Percentiles rank a stretch among this genome's conserved stretches.
These are phyloP conservation scores for Latrodectus hesperus DNA, from an alignment of 2,888 invertebrate genomes.

Conservation along the genomic window DNA sequence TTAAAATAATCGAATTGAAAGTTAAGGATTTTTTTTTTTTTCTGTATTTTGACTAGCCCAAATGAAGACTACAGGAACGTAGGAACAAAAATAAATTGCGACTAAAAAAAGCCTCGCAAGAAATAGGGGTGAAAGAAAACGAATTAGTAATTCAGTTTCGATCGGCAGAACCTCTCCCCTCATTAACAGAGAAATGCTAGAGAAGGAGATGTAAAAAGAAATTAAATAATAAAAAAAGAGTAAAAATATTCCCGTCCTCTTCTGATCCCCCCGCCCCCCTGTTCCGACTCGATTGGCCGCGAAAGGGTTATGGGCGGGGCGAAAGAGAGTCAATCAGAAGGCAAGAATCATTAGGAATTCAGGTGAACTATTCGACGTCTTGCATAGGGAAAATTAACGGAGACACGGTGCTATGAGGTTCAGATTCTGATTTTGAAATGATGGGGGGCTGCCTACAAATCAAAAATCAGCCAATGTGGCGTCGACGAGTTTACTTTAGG, in stretches of 20 bases:
- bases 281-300: slow-evolving; percentile 62
- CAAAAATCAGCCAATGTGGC: not conserved
- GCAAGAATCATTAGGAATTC: slow-evolving; percentile 69
- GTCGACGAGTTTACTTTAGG: not conserved
- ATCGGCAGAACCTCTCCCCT: slow-evolving; percentile 51
- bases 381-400: slow-evolving; percentile 64
- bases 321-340: slow-evolving; percentile 67
- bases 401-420: slow-evolving; percentile 63
- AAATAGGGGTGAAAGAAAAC: slow-evolving; percentile 17
- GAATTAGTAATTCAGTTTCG: slow-evolving; percentile 67
- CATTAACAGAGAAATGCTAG: slow-evolving; percentile 45
- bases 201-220: slow-evolving; percentile 35
- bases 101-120: not conserved
- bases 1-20: slow-evolving; percentile 63
- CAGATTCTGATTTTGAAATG: slow-evolving; percentile 60
- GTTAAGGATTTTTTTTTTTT: slow-evolving; percentile 3
- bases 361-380: slow-evolving; percentile 66
- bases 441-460: slow-evolving; percentile 35
- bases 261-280: slow-evolving; percentile 48
- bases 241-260: slow-evolving; percentile 59
- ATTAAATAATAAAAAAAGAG: slow-evolving; percentile 61
- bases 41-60: slow-evolving; percentile 7
- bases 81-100: not conserved
- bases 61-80: slow-evolving; percentile 37
- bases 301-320: slow-evolving; percentile 68